These are phyloP conservation scores for Camptogramma bilineatum DNA, from an alignment of 2,888 invertebrate species.

Conservation along the genomic window DNA sequence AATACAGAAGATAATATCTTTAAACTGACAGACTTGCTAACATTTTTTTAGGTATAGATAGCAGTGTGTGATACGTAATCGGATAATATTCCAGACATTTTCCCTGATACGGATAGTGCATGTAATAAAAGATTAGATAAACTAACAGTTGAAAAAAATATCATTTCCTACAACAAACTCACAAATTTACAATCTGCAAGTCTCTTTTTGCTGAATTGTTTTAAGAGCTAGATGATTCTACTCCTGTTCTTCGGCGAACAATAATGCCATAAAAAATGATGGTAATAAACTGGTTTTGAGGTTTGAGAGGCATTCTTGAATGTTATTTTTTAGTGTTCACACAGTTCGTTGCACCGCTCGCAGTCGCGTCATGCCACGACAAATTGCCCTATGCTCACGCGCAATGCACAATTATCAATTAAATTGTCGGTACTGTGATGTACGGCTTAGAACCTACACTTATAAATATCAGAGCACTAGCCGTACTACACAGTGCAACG, in stretches of 20 bases:
- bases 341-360: slow-evolving; percentile 28
- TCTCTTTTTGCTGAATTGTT: too few relatives aligned
- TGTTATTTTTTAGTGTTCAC: neutral
- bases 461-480: slow-evolving; percentile 39
- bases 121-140: slow-evolving; percentile 42
- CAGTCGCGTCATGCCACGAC: slow-evolving; percentile 43
- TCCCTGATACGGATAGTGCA: slow-evolving; percentile 29
- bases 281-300: too few relatives aligned
- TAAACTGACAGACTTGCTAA: slow-evolving; percentile 20
- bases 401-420: slow-evolving; percentile 55
- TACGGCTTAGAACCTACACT: slow-evolving; percentile 40
- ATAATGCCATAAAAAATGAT: too few relatives aligned
- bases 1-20: neutral
- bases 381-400: slow-evolving; percentile 46
- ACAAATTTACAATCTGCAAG: neutral
- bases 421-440: slow-evolving; percentile 58
- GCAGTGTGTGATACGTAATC: slow-evolving; percentile 29
- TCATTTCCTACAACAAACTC: neutral
- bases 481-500: slow-evolving; percentile 20
- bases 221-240: too few relatives aligned
- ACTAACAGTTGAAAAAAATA: neutral
- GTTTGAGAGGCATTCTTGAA: too few relatives aligned
- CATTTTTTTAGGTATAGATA: slow-evolving; percentile 13
- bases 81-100: slow-evolving; percentile 34
- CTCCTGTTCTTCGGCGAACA: too few relatives aligned